These are phyloP conservation scores for Orthosia gothica DNA, from an alignment of 2,888 invertebrate genomes.

Conservation along the genomic window DNA sequence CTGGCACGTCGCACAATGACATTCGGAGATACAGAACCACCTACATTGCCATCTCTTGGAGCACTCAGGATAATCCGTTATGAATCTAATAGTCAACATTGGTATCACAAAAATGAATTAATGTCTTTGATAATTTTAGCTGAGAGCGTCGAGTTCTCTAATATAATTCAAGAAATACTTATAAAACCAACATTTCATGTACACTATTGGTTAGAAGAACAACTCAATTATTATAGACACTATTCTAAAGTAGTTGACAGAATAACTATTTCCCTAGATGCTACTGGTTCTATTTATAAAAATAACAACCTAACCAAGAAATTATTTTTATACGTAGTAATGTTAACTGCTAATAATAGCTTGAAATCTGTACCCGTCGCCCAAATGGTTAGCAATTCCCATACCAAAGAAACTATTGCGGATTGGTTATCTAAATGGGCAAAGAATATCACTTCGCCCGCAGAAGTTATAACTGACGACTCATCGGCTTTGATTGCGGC, in stretches of 20 bases:
- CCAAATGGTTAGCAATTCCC: conserved; percentile 48
- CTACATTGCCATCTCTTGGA: conserved; percentile 46
- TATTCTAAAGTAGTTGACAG: conserved; percentile 50
- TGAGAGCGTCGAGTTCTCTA: conserved; percentile 42
- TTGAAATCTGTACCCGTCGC: conserved; percentile 46
- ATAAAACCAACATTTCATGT: conserved; percentile 50
- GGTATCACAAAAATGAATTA: conserved; percentile 45
- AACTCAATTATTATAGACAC: conserved; percentile 47
- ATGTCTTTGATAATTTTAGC: conserved; percentile 47
- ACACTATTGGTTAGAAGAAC: conserved; percentile 50
- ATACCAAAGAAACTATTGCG: conserved; percentile 46
- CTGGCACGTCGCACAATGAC: conserved; percentile 49
- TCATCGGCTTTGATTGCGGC: conserved; percentile 51
- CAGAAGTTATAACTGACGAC: conserved; percentile 50
- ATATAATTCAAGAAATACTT: conserved; percentile 44
- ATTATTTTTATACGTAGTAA: conserved; percentile 49
- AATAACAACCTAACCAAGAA: conserved; percentile 44
- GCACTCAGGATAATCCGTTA: conserved; percentile 45
- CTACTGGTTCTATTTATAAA: conserved; percentile 50
- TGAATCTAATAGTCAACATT: conserved; percentile 43
- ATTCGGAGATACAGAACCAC: conserved; percentile 46
- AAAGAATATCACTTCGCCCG: conserved; percentile 47
- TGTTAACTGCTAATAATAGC: conserved; percentile 46
- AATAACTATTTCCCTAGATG: conserved; percentile 50
- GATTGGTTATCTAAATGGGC: conserved; percentile 51